Percentiles rank a stretch among this genome's conserved stretches.
phyloP scores from a whole-genome alignment of 2,113 vertebrate species.

The Gavia stellata region DNA sequence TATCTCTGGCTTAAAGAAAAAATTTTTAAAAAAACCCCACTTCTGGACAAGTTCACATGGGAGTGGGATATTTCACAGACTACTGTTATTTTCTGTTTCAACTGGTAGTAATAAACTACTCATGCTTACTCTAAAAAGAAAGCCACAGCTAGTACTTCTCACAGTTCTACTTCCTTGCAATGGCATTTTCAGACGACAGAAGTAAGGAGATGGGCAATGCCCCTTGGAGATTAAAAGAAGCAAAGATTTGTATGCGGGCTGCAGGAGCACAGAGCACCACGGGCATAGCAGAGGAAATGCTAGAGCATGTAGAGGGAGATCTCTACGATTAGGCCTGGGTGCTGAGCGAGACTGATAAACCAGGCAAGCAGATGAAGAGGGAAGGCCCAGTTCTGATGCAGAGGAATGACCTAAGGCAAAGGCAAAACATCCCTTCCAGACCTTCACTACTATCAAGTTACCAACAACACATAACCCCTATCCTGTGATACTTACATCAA shows the following conservation, averaged over 20 bases:
- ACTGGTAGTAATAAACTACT: neutral
- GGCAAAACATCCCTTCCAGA: neutral
- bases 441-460: neutral
- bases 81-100: neutral
- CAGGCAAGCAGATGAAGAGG: neutral
- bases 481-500: neutral
- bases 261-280: neutral
- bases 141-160: neutral
- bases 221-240: accelerated
- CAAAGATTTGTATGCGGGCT: too few species aligned
- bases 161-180: neutral
- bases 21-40: neutral
- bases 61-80: neutral
- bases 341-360: accelerated
- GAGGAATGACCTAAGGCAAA: neutral
- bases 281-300: neutral
- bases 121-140: neutral
- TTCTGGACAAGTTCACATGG: neutral
- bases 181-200: accelerated
- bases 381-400: neutral
- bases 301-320: accelerated
- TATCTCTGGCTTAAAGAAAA: neutral
- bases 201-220: neutral
- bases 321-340: accelerated
- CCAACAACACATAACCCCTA: neutral